Evolutionary conservation across 2,888 invertebrate genomes (phyloP).

Genomic region (Merodon equestris): DNA sequence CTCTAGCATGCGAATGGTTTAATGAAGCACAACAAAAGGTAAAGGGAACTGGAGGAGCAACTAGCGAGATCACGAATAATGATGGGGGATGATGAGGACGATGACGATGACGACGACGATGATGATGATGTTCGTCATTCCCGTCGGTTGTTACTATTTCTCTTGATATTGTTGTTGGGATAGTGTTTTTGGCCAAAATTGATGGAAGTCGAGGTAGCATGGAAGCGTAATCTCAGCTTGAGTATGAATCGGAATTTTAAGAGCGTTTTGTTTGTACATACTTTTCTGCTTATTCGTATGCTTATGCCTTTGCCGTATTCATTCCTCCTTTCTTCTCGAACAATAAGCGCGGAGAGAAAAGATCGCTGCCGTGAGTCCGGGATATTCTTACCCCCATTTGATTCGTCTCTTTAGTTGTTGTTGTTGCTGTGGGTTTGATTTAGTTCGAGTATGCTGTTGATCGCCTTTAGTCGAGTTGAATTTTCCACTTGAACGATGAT

Average conservation of each 20-base stretch:
- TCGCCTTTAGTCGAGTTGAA: constrained; percentile 27
- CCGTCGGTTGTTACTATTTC: neutral
- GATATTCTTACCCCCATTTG: neutral
- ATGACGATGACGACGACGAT: constrained; percentile 11
- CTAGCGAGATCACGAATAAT: constrained; percentile 38
- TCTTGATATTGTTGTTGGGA: constrained; percentile 4
- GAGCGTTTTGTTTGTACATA: constrained; percentile 50
- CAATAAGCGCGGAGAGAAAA: constrained; percentile 15
- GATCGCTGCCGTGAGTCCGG: constrained; percentile 17
- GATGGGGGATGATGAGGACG: constrained; percentile 41
- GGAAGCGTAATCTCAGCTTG: constrained; percentile 48
- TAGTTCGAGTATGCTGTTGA: neutral
- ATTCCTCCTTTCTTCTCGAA: constrained; percentile 28
- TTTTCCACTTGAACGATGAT: constrained; percentile 21
- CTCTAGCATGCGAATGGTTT: constrained; percentile 43
- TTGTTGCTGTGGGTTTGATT: too few relatives aligned
- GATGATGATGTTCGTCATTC: constrained; percentile 9
- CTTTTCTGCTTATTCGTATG: neutral
- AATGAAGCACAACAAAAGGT: constrained; percentile 30
- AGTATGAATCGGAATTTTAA: constrained; percentile 52
- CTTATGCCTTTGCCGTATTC: constrained; percentile 3
- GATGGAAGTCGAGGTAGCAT: constrained; percentile 40
- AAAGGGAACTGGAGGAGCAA: constrained; percentile 13
- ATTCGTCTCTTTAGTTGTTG: neutral
- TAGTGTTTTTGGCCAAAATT: constrained; percentile 37